Evolutionary conservation across 2,797 vertebrate species (phyloP).

Genomic region (Poecilia picta): DNA sequence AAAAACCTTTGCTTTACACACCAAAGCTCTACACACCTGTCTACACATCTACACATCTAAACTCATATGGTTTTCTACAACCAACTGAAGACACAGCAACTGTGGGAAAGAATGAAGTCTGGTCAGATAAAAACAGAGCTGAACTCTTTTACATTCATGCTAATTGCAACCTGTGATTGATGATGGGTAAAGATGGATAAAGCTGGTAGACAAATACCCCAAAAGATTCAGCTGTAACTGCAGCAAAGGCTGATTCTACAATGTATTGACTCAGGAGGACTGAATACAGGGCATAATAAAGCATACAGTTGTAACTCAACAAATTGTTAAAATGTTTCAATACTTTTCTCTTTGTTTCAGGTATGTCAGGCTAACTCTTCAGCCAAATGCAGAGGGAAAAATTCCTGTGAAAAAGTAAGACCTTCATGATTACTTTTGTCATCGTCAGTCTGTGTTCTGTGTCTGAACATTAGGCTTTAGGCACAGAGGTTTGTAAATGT

Average conservation of each 20-base stretch:
- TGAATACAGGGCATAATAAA: background rate
- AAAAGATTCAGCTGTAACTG: background rate
- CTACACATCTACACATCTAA: too few relatives aligned
- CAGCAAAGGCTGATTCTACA: background rate
- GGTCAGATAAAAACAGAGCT: background rate
- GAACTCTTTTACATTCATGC: background rate
- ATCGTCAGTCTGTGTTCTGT: slow-evolving; percentile 20
- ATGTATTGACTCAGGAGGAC: background rate
- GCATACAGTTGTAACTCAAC: background rate
- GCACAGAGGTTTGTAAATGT: slow-evolving; percentile 20
- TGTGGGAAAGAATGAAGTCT: background rate
- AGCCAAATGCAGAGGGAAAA: slow-evolving; percentile 91
- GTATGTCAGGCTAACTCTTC: slow-evolving; percentile 90
- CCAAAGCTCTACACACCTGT: too few relatives aligned
- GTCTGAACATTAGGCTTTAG: slow-evolving; percentile 9
- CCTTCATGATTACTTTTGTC: background rate
- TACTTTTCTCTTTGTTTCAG: slow-evolving; percentile 56
- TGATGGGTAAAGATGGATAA: background rate
- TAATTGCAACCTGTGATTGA: background rate
- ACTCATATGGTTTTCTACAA: too few relatives aligned
- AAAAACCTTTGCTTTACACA: too few relatives aligned
- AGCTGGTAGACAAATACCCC: background rate
- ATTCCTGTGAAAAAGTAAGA: slow-evolving; percentile 98
- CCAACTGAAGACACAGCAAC: background rate
- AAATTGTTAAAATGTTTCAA: background rate